A percentile compares a stretch with the other conserved stretches of the same genome.
These are phyloP conservation scores for Bibio marci DNA, from an alignment of 2,888 invertebrate genomes.

Conservation along the genomic window DNA sequence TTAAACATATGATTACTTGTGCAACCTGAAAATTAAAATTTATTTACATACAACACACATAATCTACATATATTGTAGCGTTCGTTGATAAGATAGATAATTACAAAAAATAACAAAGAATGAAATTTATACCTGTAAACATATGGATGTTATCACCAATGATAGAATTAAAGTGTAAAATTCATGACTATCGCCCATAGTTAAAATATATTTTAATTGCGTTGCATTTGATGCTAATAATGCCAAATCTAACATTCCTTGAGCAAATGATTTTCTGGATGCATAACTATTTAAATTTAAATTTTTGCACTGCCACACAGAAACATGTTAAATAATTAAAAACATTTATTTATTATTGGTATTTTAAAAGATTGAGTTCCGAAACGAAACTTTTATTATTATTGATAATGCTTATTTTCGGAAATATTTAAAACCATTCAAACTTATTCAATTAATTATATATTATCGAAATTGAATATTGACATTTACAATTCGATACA, in stretches of 20 bases:
- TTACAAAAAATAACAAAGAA: neutral
- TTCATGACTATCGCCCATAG: constrained; percentile 7
- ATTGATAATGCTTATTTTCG: too few species aligned
- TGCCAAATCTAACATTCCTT: constrained; percentile 11
- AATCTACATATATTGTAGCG: neutral
- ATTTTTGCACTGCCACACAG: too few species aligned
- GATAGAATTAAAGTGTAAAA: constrained; percentile 9
- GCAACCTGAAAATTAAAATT: constrained; percentile 6
- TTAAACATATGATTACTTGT: constrained; percentile 9
- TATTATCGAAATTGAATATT: too few species aligned
- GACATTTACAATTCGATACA: too few species aligned
- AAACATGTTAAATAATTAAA: too few species aligned
- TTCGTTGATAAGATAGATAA: too few species aligned
- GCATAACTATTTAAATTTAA: constrained; percentile 11
- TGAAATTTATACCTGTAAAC: constrained; percentile 8
- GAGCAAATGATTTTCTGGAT: constrained; percentile 10
- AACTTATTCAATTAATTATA: too few species aligned
- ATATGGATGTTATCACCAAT: constrained; percentile 9
- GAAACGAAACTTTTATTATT: too few species aligned
- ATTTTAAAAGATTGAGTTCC: too few species aligned
- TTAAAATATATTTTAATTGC: constrained; percentile 10
- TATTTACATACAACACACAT: neutral
- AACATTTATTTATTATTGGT: too few species aligned
- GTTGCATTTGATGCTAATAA: constrained; percentile 11
- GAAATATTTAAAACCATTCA: too few species aligned